These are phyloP conservation scores for Sebastes oblongus DNA, from an alignment of 2,797 vertebrate species.

Conservation along the genomic window DNA sequence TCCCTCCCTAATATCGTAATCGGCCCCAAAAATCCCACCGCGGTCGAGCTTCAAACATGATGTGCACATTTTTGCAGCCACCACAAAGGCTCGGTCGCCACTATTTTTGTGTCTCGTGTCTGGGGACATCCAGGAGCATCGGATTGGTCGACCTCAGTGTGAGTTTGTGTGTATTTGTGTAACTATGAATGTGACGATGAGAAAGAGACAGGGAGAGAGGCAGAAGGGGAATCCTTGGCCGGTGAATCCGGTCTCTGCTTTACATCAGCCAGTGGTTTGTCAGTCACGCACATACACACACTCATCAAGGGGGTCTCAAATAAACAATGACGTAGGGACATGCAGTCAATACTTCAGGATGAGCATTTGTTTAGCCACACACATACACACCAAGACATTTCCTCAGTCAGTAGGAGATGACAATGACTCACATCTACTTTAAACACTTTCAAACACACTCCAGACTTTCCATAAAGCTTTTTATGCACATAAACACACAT, in stretches of 20 bases:
- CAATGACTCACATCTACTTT: neutral
- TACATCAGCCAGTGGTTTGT: neutral
- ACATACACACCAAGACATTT: neutral
- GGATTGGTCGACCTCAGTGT: no score
- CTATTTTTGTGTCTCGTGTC: no score
- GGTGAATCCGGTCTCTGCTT: neutral
- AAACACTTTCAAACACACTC: neutral
- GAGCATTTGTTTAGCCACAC: neutral
- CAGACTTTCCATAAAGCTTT: neutral
- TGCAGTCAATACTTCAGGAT: neutral
- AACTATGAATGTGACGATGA: neutral
- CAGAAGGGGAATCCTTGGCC: conserved; percentile 1
- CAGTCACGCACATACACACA: neutral
- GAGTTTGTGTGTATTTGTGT: neutral
- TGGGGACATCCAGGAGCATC: no score
- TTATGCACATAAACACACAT: neutral
- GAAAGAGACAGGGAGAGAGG: neutral
- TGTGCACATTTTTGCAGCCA: no score
- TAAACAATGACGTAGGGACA: neutral
- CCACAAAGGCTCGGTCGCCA: no score
- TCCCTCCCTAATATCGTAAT: no score
- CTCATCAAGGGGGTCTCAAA: neutral
- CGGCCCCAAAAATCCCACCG: fast-evolving
- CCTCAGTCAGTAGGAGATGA: conserved; percentile 2
- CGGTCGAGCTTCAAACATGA: no score